Evolutionary conservation across 2,113 vertebrate genomes (phyloP).

Genomic region (Channa argus): DNA sequence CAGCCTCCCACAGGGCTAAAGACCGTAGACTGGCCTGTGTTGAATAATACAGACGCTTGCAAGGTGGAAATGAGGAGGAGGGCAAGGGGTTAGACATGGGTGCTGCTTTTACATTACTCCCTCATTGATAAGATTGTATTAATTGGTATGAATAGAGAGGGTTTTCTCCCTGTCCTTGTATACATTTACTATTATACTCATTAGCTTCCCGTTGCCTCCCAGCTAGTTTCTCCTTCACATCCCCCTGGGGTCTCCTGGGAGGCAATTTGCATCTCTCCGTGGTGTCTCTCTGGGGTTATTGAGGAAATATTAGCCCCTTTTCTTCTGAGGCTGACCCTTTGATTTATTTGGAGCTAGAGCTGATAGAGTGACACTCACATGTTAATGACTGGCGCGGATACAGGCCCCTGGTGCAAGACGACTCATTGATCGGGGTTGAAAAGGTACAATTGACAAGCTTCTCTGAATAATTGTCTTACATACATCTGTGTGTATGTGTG

Average conservation of each 20-base stretch:
- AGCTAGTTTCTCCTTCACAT: slow-evolving; percentile 79
- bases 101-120: slow-evolving; percentile 62
- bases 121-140: slow-evolving; percentile 83
- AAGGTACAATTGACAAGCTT: slow-evolving; percentile 81
- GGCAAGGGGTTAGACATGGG: slow-evolving; percentile 51
- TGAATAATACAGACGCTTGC: slow-evolving; percentile 74
- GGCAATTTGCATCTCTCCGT: slow-evolving; percentile 85
- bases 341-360: slow-evolving; percentile 77
- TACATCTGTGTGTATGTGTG: slow-evolving; percentile 26
- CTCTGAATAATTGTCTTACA: slow-evolving; percentile 75
- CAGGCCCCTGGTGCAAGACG: slow-evolving; percentile 66
- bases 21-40: slow-evolving; percentile 65
- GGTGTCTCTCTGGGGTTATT: slow-evolving; percentile 80
- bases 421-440: slow-evolving; percentile 79
- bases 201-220: slow-evolving; percentile 84
- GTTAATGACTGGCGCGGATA: slow-evolving; percentile 78
- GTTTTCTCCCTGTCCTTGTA: slow-evolving; percentile 74
- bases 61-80: slow-evolving; percentile 59
- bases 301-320: slow-evolving; percentile 83
- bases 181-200: slow-evolving; percentile 87
- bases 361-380: slow-evolving; percentile 77
- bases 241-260: slow-evolving; percentile 81
- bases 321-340: slow-evolving; percentile 76
- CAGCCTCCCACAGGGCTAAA: slow-evolving; percentile 79
- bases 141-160: slow-evolving; percentile 82